These are phyloP conservation scores for Geococcyx californianus DNA, from an alignment of 2,113 vertebrate species.

Conservation along the genomic window DNA sequence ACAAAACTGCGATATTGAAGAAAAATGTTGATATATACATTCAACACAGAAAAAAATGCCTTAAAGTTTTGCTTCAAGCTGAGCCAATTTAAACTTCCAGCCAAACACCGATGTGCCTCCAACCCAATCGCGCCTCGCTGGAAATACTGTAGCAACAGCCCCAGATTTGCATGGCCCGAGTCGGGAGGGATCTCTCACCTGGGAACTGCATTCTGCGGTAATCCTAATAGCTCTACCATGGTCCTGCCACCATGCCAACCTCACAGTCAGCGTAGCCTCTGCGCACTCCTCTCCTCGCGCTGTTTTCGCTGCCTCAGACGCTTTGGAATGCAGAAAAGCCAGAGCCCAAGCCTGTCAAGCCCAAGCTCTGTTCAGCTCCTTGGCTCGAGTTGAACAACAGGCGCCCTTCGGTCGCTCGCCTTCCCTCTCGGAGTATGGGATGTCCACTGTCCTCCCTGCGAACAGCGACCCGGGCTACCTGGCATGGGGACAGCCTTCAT, in stretches of 20 bases:
- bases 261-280: slow-evolving; percentile 15
- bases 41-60: not conserved
- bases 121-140: not conserved
- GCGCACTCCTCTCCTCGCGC: not conserved
- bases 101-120: not conserved
- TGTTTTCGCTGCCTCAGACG: slow-evolving; percentile 34
- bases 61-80: not conserved
- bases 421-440: not conserved
- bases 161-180: not conserved
- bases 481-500: not conserved
- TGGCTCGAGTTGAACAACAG: slow-evolving; percentile 71
- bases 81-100: not conserved
- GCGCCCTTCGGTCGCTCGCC: slow-evolving; percentile 24
- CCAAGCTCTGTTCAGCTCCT: slow-evolving; percentile 16
- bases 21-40: not conserved
- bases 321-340: slow-evolving; percentile 82
- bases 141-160: not conserved
- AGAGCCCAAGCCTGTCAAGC: slow-evolving; percentile 69
- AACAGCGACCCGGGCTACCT: not conserved
- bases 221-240: slow-evolving; percentile 67
- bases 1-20: not conserved
- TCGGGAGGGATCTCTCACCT: slow-evolving; percentile 74
- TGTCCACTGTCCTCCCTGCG: not conserved
- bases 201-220: slow-evolving; percentile 69
- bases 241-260: slow-evolving; percentile 50